These are phyloP conservation scores for Porites lutea DNA, from an alignment of 64 coral and sea anemone genomes.

Conservation along the genomic window DNA sequence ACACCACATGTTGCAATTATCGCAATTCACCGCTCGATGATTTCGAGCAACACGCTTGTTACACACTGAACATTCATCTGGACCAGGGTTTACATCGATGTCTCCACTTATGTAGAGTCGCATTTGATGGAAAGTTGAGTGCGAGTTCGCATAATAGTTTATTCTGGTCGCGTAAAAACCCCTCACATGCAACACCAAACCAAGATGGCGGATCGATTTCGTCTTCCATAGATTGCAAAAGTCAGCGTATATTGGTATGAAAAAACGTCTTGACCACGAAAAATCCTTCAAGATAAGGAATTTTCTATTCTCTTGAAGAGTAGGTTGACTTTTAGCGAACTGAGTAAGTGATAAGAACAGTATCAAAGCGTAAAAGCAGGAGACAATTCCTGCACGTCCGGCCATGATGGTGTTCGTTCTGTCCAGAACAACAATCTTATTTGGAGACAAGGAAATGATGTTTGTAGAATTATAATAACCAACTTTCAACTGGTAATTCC, in stretches of 20 bases:
- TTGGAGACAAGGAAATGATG: too few species aligned
- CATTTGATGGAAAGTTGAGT: slow-evolving; percentile 17
- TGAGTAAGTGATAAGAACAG: neutral
- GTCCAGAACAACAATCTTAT: too few species aligned
- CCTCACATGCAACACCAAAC: neutral
- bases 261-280: neutral
- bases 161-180: slow-evolving; percentile 8
- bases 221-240: slow-evolving; percentile 13
- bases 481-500: too few species aligned
- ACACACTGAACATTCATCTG: slow-evolving; percentile 10
- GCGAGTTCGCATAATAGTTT: slow-evolving; percentile 19
- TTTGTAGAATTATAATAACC: too few species aligned
- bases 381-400: neutral
- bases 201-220: slow-evolving; percentile 18
- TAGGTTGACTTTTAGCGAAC: slow-evolving; percentile 1
- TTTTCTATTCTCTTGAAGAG: neutral
- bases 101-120: slow-evolving; percentile 11
- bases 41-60: slow-evolving; percentile 14
- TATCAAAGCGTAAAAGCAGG: slow-evolving; percentile 4
- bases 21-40: slow-evolving; percentile 11
- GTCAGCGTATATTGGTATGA: neutral
- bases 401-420: too few species aligned
- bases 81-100: slow-evolving; percentile 15
- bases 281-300: neutral
- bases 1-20: too few species aligned